Conservation (phyloP, 2,888 invertebrate species). For the Osmoderma eremita region DNA sequence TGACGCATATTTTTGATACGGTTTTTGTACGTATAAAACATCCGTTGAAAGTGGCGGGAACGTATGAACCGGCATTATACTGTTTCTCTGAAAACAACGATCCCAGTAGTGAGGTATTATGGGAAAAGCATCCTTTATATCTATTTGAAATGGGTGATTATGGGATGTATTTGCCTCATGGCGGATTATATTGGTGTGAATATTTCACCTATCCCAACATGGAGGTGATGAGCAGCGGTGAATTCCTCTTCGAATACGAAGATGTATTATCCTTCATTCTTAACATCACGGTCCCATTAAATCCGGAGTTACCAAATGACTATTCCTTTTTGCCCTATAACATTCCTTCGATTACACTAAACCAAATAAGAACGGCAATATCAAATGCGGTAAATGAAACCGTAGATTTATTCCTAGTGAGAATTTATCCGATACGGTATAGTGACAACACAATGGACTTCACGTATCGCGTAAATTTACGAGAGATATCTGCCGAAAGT, state of each 20-base stretch:
- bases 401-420: neutral
- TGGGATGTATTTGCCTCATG: neutral
- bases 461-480: slow-evolving; percentile 8
- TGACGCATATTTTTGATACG: no score
- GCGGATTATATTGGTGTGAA: slow-evolving; percentile 33
- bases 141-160: neutral
- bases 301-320: neutral
- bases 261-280: neutral
- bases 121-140: neutral
- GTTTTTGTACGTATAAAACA: no score
- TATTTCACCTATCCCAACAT: slow-evolving; percentile 27
- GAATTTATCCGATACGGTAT: neutral
- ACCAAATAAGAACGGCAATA: neutral
- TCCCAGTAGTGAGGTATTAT: neutral
- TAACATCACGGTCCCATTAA: neutral
- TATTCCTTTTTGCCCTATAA: neutral
- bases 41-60: slow-evolving; percentile 13
- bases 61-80: slow-evolving; percentile 1
- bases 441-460: neutral
- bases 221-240: slow-evolving; percentile 5
- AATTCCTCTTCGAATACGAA: neutral
- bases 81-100: slow-evolving; percentile 15
- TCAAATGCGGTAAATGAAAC: no score
- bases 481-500: neutral
- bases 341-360: neutral